Conservation (phyloP, 2,797 vertebrate species). For the Chiroxiphia lanceolata region DNA sequence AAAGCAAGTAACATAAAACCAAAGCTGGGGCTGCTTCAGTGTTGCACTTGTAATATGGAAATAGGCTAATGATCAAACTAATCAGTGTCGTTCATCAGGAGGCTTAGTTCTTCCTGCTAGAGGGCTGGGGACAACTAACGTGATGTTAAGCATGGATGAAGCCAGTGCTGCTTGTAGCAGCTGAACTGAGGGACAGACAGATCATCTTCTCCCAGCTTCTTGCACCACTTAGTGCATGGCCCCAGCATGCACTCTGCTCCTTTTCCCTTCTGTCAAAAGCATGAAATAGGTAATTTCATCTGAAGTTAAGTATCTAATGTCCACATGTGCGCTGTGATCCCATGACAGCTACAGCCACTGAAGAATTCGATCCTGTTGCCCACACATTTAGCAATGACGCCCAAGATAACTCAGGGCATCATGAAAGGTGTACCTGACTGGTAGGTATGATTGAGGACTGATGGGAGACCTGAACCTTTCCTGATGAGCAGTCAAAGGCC, state of each 20-base stretch:
- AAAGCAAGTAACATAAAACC: not conserved
- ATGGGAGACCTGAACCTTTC: not conserved
- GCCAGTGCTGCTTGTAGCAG: not conserved
- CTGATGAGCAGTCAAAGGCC: not conserved
- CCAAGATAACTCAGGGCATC: fast-evolving
- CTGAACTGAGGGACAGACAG: not conserved
- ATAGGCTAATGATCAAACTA: not conserved
- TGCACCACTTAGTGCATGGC: not conserved
- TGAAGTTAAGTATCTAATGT: not conserved
- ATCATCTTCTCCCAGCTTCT: not conserved
- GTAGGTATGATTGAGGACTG: not conserved
- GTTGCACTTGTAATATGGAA: not conserved
- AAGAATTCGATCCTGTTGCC: not conserved
- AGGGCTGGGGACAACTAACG: not conserved
- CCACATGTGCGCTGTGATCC: not conserved
- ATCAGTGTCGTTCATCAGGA: not conserved
- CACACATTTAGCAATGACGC: not conserved
- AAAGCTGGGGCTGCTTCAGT: not conserved
- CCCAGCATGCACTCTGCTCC: not conserved
- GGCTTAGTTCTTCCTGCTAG: not conserved
- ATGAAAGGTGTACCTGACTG: not conserved
- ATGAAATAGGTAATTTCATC: not conserved
- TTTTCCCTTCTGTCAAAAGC: not conserved
- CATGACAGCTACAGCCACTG: not conserved
- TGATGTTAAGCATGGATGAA: fast-evolving